Evolutionary conservation across 53 echinoderm and acorn worm genomes (phyloP), one percentile per base, ranked within the genome.

Genomic region (Hippasteria phrygiana): DNA sequence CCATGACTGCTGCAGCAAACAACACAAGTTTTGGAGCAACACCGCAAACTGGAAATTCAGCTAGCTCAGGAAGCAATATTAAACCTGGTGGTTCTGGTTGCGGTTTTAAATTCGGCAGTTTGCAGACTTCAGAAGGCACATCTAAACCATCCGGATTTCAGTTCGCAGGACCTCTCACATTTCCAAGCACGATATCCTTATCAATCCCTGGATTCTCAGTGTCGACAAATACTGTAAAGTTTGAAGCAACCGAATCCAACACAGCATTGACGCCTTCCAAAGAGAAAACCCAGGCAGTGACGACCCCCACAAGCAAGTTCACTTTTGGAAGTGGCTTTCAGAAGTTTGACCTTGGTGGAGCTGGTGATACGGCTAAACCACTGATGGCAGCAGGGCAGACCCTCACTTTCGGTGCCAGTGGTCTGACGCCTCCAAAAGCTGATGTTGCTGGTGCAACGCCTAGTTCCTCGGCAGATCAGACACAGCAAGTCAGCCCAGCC

Each of bases 271-370:
- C 55, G 36, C 22, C 59, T 55, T 9, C 79, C 27, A 55, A 32
- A 39, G 79, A 36, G 22, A 62, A 82, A 40, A 38, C 65, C 14
- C 48, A 8, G 14, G 48, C 48, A 62, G 43, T 46, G 11, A 50
- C 84, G 3, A 63, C 84, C 27, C 51, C 81, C 2, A 86, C 84
- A 62, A 75, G 79, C 20, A 65, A 92, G 62, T 93, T 93, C 40
- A 74, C 76, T 75, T 93, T 93, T 77, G 85, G 91, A 74, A 48
- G 50, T 40, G 88, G 77, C 18, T 84, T 93, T 82, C 91, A 65
- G 34, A 83, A 88, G 77, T 93, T 91, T 75, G 81, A 83, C 10
- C 82, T 89, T 73, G 89, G 89, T 54, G 51, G 62, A 50, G 77
- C 73, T 18, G 88, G 56, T 14, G 72, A 73, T n/a, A 35, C 70